phyloP scores from a whole-genome alignment of 2,113 vertebrate genomes.

The Ellobius talpinus region DNA sequence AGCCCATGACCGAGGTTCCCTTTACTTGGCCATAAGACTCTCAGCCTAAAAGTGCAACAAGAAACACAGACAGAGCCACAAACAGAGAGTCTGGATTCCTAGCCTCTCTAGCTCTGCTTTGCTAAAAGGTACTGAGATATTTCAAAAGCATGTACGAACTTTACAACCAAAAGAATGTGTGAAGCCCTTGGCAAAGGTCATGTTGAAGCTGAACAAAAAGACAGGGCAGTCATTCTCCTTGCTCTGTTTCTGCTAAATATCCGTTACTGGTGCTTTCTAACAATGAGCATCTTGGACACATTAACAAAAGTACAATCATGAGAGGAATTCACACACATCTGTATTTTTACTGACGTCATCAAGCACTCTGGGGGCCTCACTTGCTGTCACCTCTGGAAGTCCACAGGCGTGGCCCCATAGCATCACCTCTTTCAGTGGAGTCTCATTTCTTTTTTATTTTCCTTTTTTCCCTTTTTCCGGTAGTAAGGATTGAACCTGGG shows the following conservation, averaged over 20 bases:
- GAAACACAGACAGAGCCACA: not conserved
- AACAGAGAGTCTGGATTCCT: not conserved
- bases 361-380: not conserved
- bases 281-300: not conserved
- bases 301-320: not conserved
- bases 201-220: not conserved
- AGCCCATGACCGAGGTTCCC: not conserved
- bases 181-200: conserved; percentile 2
- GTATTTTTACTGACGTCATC: not conserved
- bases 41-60: not conserved
- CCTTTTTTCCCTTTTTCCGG: not conserved
- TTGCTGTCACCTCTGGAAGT: not conserved
- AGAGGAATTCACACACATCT: not conserved
- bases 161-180: not conserved
- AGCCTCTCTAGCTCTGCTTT: not conserved
- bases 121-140: not conserved
- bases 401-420: not conserved
- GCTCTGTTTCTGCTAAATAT: conserved; percentile 33
- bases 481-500: not conserved
- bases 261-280: not conserved
- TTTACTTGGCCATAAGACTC: not conserved
- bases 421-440: not conserved
- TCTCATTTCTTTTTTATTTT: not conserved
- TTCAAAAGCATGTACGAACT: not conserved
- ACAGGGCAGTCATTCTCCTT: not conserved